These are phyloP conservation scores for Acomys russatus DNA, from an alignment of 2,797 vertebrate species.

Conservation along the genomic window DNA sequence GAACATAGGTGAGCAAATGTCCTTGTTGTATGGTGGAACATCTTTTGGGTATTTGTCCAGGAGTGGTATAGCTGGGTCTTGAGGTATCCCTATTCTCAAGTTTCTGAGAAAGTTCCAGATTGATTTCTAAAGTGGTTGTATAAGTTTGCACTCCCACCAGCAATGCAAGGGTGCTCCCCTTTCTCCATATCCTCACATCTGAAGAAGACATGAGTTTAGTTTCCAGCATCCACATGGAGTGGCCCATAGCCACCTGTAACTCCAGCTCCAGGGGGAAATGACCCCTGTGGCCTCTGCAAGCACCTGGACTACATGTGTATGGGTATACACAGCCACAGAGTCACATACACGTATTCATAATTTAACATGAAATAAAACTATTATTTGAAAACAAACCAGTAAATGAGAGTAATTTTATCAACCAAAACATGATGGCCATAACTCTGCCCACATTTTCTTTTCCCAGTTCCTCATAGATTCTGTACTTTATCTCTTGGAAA, in stretches of 20 bases:
- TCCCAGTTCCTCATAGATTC: background rate
- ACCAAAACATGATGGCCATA: background rate
- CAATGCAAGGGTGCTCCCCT: too few relatives aligned
- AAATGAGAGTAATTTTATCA: background rate
- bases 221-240: background rate
- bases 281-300: background rate
- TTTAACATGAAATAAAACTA: background rate
- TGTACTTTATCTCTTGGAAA: background rate
- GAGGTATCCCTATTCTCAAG: too few relatives aligned
- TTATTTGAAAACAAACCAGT: background rate
- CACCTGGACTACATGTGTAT: background rate
- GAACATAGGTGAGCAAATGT: too few relatives aligned
- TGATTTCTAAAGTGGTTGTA: too few relatives aligned
- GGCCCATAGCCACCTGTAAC: too few relatives aligned
- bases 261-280: background rate
- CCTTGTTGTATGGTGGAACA: too few relatives aligned
- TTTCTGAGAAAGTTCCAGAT: too few relatives aligned
- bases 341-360: background rate
- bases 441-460: fast-evolving
- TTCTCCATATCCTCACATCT: too few relatives aligned
- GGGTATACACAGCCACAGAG: background rate
- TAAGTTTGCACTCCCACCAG: too few relatives aligned
- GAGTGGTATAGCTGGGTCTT: too few relatives aligned
- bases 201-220: too few relatives aligned
- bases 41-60: too few relatives aligned